Evolutionary conservation across 2,113 vertebrate species (phyloP).

Genomic region (Xenopus tropicalis): UCB_Xtro_10.0 CM004443.2:31292501-31293000

Average conservation of each 20-base stretch:
- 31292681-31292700: constrained; percentile 73
- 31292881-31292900: too few relatives aligned
- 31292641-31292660: constrained; percentile 71
- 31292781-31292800: not conserved
- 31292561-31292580: constrained; percentile 70
- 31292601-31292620: constrained; percentile 62
- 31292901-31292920: too few relatives aligned
- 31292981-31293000: too few relatives aligned
- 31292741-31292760: constrained; percentile 58
- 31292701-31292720: constrained; percentile 66
- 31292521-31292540: constrained; percentile 58
- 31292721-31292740: constrained; percentile 64
- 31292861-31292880: too few relatives aligned
- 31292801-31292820: too few relatives aligned
- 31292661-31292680: constrained; percentile 72
- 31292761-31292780: constrained; percentile 52
- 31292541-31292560: constrained; percentile 62
- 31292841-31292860: too few relatives aligned
- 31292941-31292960: too few relatives aligned
- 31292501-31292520: constrained; percentile 67
- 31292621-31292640: constrained; percentile 71
- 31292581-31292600: constrained; percentile 70
- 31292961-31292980: too few relatives aligned
- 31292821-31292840: too few relatives aligned
- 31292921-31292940: too few relatives aligned